Base-by-base conservation (phyloP, 2,113 vertebrate genomes). In the Gopherus flavomarginatus region DNA sequence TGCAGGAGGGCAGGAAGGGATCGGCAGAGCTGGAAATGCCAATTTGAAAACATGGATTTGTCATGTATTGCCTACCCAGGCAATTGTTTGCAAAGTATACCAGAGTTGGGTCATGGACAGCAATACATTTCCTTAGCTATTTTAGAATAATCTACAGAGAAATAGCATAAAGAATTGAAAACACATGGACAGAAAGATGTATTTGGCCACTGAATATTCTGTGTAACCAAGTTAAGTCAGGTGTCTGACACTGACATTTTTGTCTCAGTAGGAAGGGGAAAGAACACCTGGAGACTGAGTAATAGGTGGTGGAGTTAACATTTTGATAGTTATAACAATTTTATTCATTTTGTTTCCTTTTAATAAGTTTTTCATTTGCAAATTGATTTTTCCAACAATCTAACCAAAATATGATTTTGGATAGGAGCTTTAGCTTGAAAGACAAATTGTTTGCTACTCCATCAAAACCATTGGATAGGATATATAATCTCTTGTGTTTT, bases 141-240 rank as follows among this genome's bases (percentile, higher is more conserved):
- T 97, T 95, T 86, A 95, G 91, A 98, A 82, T 93, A 95, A 96
- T 95, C 92, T 95, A 88, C 79, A 97, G 90, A 83, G 90, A 97
- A 94, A 77, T 35, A 94, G 79, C 93, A 56, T 42, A 78, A 83
- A 92, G 92, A 97, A 97, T 94, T 96, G 65, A 82, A 97, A 98
- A 94, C 91, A 96, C 80, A 92, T 97, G 72, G 26, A 38, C 16
- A 52, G n/a, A 89, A 93, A 94, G 87, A 90, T 77, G 72, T 89
- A 86, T 93, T 85, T 11, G 88, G 77, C 75, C 69, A 80, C 81
- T 94, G 91, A 96, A 96, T 96, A 80, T 72, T 95, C 87, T 87
- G 52, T 42, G 62, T 83, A 11, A 81, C 84, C 85, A 85, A 81
- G 87, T 94, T 94, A 97, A 92, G 8, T 95, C 88, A 97, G 93